Conservation (phyloP, 2,888 invertebrate genomes). For the Tridacna crocea region DNA sequence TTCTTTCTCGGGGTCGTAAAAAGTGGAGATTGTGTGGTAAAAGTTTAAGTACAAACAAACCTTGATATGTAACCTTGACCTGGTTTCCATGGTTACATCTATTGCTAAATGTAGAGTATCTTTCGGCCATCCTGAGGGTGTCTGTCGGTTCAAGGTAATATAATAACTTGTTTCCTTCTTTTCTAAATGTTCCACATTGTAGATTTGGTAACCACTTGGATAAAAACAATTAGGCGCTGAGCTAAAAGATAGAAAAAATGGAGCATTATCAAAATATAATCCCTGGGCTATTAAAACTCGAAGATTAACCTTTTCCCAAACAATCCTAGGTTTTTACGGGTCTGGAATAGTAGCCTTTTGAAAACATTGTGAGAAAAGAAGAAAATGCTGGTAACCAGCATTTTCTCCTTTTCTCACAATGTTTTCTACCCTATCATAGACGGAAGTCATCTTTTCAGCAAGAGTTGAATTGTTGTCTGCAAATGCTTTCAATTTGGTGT, state of each 20-base stretch:
- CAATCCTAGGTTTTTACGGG: too few relatives aligned
- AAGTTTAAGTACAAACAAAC: constrained; percentile 51
- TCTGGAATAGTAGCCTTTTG: background rate
- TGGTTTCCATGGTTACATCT: constrained; percentile 68
- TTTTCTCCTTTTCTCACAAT: background rate
- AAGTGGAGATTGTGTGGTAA: too few relatives aligned
- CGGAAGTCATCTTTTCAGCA: background rate
- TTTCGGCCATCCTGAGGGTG: constrained; percentile 65
- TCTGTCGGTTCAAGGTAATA: constrained; percentile 50
- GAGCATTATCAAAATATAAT: background rate
- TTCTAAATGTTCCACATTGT: constrained; percentile 51
- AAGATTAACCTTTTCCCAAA: too few relatives aligned
- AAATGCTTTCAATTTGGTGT: too few relatives aligned
- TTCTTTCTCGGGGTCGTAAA: too few relatives aligned
- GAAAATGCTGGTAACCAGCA: too few relatives aligned
- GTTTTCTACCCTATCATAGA: too few relatives aligned
- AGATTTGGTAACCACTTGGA: constrained; percentile 65
- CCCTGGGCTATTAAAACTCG: background rate
- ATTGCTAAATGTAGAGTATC: constrained; percentile 63
- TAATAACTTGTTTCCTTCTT: constrained; percentile 50
- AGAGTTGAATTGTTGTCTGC: background rate
- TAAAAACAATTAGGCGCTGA: constrained; percentile 71
- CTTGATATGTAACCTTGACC: constrained; percentile 69
- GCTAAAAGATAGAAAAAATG: constrained; percentile 18
- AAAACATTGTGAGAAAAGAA: background rate